These are phyloP conservation scores for Porites lobata DNA, from an alignment of 92 coral and sea anemone species.

Conservation along the genomic window DNA sequence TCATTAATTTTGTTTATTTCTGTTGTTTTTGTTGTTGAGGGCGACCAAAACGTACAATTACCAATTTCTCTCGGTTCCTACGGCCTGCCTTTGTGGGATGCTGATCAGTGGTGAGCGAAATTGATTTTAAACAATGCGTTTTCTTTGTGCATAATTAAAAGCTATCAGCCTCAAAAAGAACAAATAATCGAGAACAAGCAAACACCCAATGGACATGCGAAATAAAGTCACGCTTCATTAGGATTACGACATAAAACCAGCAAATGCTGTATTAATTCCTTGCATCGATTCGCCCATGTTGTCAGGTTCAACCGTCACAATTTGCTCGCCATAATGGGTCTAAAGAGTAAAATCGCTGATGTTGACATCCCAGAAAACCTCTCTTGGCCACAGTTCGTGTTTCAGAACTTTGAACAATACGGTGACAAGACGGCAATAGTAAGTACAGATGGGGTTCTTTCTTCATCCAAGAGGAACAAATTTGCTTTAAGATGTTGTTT, in stretches of 20 bases:
- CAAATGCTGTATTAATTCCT: neutral
- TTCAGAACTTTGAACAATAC: slow-evolving; percentile 69
- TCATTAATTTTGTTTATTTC: neutral
- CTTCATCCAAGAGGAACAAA: neutral
- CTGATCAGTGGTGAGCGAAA: neutral
- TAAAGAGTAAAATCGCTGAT: slow-evolving; percentile 67
- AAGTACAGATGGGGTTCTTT: slow-evolving; percentile 26
- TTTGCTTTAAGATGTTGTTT: too few species aligned
- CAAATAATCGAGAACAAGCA: neutral
- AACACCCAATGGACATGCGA: slow-evolving; percentile 1
- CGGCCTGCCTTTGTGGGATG: neutral
- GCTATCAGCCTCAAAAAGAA: slow-evolving; percentile 1
- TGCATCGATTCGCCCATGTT: neutral
- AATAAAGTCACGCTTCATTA: slow-evolving; percentile 28
- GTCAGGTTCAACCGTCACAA: too few species aligned
- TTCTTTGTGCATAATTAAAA: slow-evolving; percentile 16
- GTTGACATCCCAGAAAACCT: slow-evolving; percentile 78
- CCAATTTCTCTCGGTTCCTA: neutral
- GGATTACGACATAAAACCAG: neutral
- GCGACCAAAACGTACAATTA: neutral
- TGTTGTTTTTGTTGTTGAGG: neutral
- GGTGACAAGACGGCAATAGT: slow-evolving; percentile 85
- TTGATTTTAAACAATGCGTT: neutral
- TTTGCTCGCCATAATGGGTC: slow-evolving; percentile 1
- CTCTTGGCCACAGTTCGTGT: slow-evolving; percentile 74